A percentile compares a stretch with the other conserved stretches of the same genome.
Conservation (phyloP, 1,140 invertebrate genomes). For the Dendrolimus punctatus region DNA sequence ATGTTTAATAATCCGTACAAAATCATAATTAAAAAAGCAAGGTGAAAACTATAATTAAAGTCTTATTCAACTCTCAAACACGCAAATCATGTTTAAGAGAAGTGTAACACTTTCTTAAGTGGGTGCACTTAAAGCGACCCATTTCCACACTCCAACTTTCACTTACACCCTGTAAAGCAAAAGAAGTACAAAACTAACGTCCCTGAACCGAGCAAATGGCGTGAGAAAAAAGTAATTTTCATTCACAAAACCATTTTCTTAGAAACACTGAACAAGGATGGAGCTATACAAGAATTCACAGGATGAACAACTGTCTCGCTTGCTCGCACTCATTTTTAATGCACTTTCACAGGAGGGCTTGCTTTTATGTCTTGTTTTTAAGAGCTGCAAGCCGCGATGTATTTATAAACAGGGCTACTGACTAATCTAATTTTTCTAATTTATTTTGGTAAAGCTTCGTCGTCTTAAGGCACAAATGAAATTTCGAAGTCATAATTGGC, state of each 20-base stretch:
- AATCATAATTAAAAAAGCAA: no score
- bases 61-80: no score
- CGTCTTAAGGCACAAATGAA: no score
- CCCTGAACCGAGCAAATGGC: conserved; percentile 51
- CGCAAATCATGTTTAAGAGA: not conserved
- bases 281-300: conserved; percentile 12
- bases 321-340: conserved; percentile 56
- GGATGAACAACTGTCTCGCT: conserved; percentile 26
- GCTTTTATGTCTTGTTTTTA: conserved; percentile 51
- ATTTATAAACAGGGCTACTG: conserved; percentile 22
- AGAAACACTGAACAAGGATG: conserved; percentile 26
- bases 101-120: not conserved
- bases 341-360: conserved; percentile 56
- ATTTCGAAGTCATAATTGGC: no score
- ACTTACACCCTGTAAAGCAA: conserved; percentile 28
- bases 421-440: no score
- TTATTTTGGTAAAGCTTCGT: no score
- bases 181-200: conserved; percentile 35
- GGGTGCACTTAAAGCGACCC: no score
- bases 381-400: conserved; percentile 37
- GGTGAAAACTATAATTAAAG: no score
- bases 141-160: conserved; percentile 32
- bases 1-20: no score
- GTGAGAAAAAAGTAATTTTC: conserved; percentile 65
- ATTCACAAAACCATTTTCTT: conserved; percentile 67